A percentile compares a stretch with the other conserved stretches of the same genome.
Conservation (phyloP, 2,113 vertebrate species). For the Pristiophorus japonicus region DNA sequence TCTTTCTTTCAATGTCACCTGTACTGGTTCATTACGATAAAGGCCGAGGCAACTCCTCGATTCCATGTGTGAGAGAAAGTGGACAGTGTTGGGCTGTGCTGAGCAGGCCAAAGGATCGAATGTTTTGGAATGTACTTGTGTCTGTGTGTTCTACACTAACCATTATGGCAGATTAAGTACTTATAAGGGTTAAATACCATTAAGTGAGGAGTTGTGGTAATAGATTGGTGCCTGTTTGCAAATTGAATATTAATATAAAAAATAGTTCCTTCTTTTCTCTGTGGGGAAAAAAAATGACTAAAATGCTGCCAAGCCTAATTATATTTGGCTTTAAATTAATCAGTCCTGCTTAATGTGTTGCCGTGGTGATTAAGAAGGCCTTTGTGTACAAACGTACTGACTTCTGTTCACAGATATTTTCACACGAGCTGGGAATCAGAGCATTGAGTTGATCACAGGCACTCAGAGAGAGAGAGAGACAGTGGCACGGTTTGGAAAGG, state of each 20-base stretch:
- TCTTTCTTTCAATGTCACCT: too few relatives aligned
- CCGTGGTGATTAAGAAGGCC: conserved; percentile 26
- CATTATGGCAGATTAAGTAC: not conserved
- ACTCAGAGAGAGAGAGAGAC: not conserved
- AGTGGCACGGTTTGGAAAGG: not conserved
- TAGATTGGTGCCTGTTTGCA: not conserved
- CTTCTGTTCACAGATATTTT: conserved; percentile 32
- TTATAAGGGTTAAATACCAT: conserved; percentile 2
- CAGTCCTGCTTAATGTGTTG: conserved; percentile 22
- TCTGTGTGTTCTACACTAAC: not conserved
- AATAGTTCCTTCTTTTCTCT: not conserved
- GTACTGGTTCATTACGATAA: not conserved
- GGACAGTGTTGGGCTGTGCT: not conserved
- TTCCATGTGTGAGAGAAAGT: not conserved
- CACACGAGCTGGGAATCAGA: conserved; percentile 30
- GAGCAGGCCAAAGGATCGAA: not conserved
- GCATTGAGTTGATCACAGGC: not conserved
- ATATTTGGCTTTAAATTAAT: conserved; percentile 29
- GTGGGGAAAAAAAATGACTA: conserved; percentile 19
- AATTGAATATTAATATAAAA: conserved; percentile 28
- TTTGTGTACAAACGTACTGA: conserved; percentile 11
- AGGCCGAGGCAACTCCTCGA: not conserved
- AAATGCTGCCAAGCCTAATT: conserved; percentile 17
- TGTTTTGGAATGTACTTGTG: not conserved
- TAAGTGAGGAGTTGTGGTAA: not conserved